Conservation (phyloP, 2,113 vertebrate species). For the Rhinichthys klamathensis region DNA sequence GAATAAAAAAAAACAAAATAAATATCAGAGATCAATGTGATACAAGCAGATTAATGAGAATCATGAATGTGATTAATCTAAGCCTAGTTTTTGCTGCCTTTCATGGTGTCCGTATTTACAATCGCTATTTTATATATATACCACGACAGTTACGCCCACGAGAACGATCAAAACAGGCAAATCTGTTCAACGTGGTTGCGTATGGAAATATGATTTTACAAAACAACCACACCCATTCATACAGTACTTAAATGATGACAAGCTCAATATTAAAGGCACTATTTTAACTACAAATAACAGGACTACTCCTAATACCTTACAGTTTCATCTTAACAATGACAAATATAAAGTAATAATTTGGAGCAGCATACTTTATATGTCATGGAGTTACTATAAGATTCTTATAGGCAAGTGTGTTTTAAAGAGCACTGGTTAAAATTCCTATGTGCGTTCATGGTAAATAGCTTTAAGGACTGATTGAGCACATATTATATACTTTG, state of each 20-base stretch:
- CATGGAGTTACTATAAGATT: conserved; percentile 51
- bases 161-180: conserved; percentile 50
- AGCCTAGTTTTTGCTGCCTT: conserved; percentile 61
- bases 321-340: conserved; percentile 48
- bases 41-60: conserved; percentile 68
- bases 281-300: conserved; percentile 52
- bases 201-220: conserved; percentile 34
- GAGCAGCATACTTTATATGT: conserved; percentile 57
- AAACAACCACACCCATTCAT: conserved; percentile 46
- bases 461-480: conserved; percentile 70
- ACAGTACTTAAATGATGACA: conserved; percentile 58
- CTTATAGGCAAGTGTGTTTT: conserved; percentile 55
- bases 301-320: conserved; percentile 50
- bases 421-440: conserved; percentile 56
- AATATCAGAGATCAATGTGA: conserved; percentile 87
- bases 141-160: conserved; percentile 45
- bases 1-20: conserved; percentile 89
- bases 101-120: conserved; percentile 54
- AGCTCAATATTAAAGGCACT: conserved; percentile 55
- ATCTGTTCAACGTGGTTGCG: conserved; percentile 29
- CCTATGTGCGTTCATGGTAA: conserved; percentile 63
- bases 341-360: conserved; percentile 49
- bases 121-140: conserved; percentile 46
- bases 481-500: conserved; percentile 64
- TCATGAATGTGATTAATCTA: conserved; percentile 61